Evolutionary conservation across 2,888 invertebrate species (phyloP).

Genomic region (Ophion ventricosus): DNA sequence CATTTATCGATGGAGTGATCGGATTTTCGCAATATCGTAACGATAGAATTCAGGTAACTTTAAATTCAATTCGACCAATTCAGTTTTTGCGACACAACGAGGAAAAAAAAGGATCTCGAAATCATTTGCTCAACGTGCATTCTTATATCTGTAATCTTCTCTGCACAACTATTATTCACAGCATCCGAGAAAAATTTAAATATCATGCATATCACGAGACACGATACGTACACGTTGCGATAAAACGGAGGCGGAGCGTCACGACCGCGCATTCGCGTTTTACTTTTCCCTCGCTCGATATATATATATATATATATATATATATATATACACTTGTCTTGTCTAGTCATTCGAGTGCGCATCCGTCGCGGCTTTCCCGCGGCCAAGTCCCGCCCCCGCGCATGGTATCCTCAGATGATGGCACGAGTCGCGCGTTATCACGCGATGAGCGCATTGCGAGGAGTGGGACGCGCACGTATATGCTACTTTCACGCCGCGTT

Average conservation of each 20-base stretch:
- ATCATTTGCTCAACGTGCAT: not conserved
- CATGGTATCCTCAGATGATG: slow-evolving; percentile 47
- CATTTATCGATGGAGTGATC: too few relatives aligned
- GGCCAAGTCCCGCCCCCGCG: slow-evolving; percentile 67
- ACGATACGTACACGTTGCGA: slow-evolving; percentile 18
- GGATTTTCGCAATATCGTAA: too few relatives aligned
- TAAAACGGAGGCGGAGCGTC: slow-evolving; percentile 69
- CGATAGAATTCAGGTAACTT: too few relatives aligned
- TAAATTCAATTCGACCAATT: too few relatives aligned
- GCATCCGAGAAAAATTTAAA: not conserved
- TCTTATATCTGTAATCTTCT: not conserved
- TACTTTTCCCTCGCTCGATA: not conserved
- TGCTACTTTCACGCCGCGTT: not conserved
- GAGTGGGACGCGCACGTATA: slow-evolving; percentile 9
- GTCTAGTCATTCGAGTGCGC: slow-evolving; percentile 66
- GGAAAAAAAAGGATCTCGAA: not conserved
- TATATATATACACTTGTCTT: slow-evolving; percentile 58
- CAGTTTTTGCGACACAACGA: too few relatives aligned
- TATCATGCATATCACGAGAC: not conserved
- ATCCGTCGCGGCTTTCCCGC: slow-evolving; percentile 57
- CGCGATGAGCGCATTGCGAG: slow-evolving; percentile 25
- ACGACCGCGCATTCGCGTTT: slow-evolving; percentile 64
- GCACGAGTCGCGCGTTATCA: slow-evolving; percentile 51
- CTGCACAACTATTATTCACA: not conserved
- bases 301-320: slow-evolving; percentile 12